Percentiles rank a stretch among this genome's conserved stretches.
These are phyloP conservation scores for Cricetomys ansorgei DNA, from an alignment of 2,113 vertebrate species.

Conservation along the genomic window DNA sequence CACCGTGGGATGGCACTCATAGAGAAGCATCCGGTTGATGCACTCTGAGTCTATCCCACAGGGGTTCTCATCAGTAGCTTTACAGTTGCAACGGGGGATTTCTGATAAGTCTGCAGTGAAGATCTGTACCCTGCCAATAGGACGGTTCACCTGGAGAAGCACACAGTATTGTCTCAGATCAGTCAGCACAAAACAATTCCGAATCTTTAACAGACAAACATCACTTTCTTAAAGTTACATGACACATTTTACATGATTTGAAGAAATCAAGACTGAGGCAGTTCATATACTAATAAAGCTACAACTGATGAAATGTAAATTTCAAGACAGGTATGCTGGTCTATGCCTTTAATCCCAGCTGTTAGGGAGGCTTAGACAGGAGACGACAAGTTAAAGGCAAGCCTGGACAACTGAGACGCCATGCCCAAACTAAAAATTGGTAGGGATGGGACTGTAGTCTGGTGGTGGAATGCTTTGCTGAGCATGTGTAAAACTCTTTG, in stretches of 20 bases:
- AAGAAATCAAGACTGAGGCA: constrained; percentile 6
- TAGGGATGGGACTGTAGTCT: no score
- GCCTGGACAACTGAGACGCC: not conserved
- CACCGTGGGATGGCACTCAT: constrained; percentile 97
- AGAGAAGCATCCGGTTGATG: constrained; percentile 98
- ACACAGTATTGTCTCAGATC: not conserved
- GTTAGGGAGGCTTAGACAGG: not conserved
- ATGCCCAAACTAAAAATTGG: not conserved
- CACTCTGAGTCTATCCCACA: constrained; percentile 98
- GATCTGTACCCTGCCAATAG: constrained; percentile 98
- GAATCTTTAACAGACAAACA: not conserved
- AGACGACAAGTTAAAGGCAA: not conserved
- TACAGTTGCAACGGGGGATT: constrained; percentile 98
- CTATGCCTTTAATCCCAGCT: not conserved
- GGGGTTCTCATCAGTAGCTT: constrained; percentile 95
- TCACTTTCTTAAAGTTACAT: not conserved
- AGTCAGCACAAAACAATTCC: not conserved
- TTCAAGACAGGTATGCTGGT: not conserved
- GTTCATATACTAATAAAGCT: not conserved
- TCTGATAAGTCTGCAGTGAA: constrained; percentile 97
- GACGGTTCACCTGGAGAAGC: constrained; percentile 93
- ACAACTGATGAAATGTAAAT: not conserved
- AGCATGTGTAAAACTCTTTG: not conserved
- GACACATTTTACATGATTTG: constrained; percentile 14
- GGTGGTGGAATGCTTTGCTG: not conserved